These are phyloP conservation scores for Gasterosteus nipponicus DNA, from an alignment of 2,113 vertebrate species.

Conservation along the genomic window DNA sequence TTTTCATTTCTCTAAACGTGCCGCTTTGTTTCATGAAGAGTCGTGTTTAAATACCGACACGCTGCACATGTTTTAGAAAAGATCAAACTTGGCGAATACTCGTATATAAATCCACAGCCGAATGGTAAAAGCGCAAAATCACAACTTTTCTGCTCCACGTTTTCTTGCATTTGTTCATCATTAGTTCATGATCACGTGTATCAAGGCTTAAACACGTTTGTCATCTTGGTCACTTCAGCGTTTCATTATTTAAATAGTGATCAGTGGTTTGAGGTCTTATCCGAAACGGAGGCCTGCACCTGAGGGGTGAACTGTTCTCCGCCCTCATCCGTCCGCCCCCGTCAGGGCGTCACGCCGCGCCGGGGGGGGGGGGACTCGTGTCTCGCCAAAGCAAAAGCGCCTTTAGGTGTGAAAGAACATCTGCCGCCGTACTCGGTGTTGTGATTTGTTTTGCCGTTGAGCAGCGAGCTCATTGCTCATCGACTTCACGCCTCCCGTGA, in stretches of 20 bases:
- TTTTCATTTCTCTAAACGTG: no score
- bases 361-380: not conserved
- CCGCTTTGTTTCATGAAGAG: no score
- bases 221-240: no score
- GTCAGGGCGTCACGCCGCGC: not conserved
- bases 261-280: constrained; percentile 13
- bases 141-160: no score
- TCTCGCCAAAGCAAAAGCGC: constrained; percentile 25
- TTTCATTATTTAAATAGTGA: not conserved
- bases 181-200: no score
- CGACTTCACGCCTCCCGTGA: not conserved
- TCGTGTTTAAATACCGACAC: no score
- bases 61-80: no score
- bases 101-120: no score
- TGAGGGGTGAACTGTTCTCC: not conserved
- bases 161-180: no score
- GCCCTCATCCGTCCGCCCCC: not conserved
- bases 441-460: constrained; percentile 13
- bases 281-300: constrained; percentile 1
- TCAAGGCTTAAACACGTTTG: no score
- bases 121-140: no score
- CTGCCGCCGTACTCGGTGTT: constrained; percentile 19
- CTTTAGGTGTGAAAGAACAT: constrained; percentile 34
- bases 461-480: constrained; percentile 11
- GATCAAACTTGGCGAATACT: no score